A percentile compares a stretch with the other conserved stretches of the same genome.
Conservation (phyloP, 2,797 vertebrate genomes). For the Corythornis leucogaster region DNA sequence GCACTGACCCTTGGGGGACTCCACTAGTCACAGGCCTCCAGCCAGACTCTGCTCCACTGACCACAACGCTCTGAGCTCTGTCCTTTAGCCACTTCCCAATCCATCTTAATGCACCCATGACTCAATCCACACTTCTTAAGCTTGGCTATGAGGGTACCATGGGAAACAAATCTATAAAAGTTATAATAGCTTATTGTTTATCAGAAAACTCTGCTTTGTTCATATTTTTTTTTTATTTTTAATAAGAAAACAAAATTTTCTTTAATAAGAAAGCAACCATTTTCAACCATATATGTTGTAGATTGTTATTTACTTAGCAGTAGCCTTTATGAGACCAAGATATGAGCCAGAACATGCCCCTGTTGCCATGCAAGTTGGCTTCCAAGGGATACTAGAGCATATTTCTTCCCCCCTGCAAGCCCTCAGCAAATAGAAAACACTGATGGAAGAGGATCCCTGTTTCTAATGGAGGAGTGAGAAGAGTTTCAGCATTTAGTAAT, state of each 20-base stretch:
- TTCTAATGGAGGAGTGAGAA: not conserved
- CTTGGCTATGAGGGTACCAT: too few relatives aligned
- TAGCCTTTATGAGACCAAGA: not conserved
- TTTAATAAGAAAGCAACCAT: conserved; percentile 28
- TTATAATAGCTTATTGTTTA: conserved; percentile 52
- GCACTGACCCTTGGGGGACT: too few relatives aligned
- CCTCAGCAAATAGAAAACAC: not conserved
- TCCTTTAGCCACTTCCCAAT: too few relatives aligned
- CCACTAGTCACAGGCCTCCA: too few relatives aligned
- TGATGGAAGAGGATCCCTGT: not conserved
- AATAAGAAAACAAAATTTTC: conserved; percentile 52
- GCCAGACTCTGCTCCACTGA: too few relatives aligned
- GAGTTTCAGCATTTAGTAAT: not conserved
- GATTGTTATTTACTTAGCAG: conserved; percentile 3
- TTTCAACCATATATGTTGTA: conserved; percentile 13
- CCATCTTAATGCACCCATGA: too few relatives aligned
- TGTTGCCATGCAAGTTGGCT: not conserved
- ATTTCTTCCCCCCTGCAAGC: not conserved
- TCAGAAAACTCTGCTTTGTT: conserved; percentile 20
- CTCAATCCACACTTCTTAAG: too few relatives aligned
- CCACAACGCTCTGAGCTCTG: too few relatives aligned
- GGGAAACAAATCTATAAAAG: conserved; percentile 32
- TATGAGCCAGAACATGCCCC: not conserved
- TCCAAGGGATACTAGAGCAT: not conserved
- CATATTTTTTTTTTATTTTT: not conserved